Evolutionary conservation across 1,140 invertebrate genomes (phyloP).

Genomic region (Lordiphosa clarofinis): DNA sequence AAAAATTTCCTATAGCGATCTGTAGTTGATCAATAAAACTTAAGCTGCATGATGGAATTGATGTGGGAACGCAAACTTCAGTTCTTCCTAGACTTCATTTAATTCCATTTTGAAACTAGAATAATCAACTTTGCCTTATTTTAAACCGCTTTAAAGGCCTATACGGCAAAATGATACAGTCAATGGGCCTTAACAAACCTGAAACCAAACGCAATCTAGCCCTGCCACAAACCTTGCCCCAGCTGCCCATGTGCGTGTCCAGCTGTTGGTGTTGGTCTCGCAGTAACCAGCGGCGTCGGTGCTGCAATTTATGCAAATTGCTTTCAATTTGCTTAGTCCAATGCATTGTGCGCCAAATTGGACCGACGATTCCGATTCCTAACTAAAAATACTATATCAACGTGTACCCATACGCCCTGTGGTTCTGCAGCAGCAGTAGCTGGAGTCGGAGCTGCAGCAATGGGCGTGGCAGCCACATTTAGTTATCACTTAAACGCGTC

Average conservation of each 20-base stretch:
- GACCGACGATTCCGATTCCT: slow-evolving; percentile 22
- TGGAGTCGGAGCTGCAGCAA: background rate
- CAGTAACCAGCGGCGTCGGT: slow-evolving; percentile 12
- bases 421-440: background rate
- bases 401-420: slow-evolving; percentile 32
- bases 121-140: background rate
- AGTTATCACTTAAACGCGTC: slow-evolving; percentile 41
- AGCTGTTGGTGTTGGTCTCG: slow-evolving; percentile 17
- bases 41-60: too few relatives aligned
- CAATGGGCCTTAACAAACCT: slow-evolving; percentile 26
- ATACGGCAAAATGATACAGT: slow-evolving; percentile 24
- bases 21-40: too few relatives aligned
- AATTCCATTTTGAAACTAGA: too few relatives aligned
- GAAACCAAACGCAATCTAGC: slow-evolving; percentile 11
- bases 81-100: too few relatives aligned
- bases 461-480: slow-evolving; percentile 25
- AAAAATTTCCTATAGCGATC: too few relatives aligned
- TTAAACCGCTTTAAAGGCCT: background rate
- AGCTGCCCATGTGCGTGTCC: slow-evolving; percentile 21
- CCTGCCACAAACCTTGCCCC: slow-evolving; percentile 22
- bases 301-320: slow-evolving; percentile 69
- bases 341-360: slow-evolving; percentile 38
- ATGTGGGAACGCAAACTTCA: too few relatives aligned
- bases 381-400: slow-evolving; percentile 42
- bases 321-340: slow-evolving; percentile 64